Base-by-base conservation (phyloP, 2,888 invertebrate genomes). In the Biston stratarius region DNA sequence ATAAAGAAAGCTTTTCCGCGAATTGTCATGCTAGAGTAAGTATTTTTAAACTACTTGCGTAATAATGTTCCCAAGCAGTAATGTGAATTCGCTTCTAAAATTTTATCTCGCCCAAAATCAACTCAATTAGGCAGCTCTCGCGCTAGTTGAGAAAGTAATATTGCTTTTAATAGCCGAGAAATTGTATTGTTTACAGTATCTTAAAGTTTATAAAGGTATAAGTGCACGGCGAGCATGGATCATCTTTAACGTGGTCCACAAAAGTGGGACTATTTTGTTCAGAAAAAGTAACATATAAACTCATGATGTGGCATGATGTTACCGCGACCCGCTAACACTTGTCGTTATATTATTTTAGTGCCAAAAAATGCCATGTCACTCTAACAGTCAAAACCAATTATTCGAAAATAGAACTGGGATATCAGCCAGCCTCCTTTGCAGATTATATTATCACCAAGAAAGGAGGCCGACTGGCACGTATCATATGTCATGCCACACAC, bases 101-200 rank as follows among this genome's bases (percentile, higher is more conserved):
- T 73, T 72, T 73, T 71, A 75, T 75, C 73, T 53, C 40, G 42
- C 47, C 36, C 51, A 45, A 73, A 73, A 75, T 75, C 73, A 68
- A 67, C 68, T 68, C 61, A 75, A 72, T 75, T 72, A 72, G 63
- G 59, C 58, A 59, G 62, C 66, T 62, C 42, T 40, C 60, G 47
- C 56, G 71, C 70, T 74, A 71, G 72, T 74, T 74, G 48, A 58
- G 62, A 72, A 74, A 74, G 73, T 72, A 75, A 75, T 73, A 75
- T 73, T 67, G 68, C 55, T 65, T 70, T 72, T 69, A 71, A 71
- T 73, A 64, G 67, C 51, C 53, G 49, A 61, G 73, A 70, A 65
- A 72, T 73, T 68, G 73, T 69, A 71, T 72, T 75, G 68, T 75
- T 72, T 61, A 61, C 64, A 63, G 65, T 71, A 67, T 67, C 67